Conservation (phyloP, 2,888 invertebrate species). For the Aethes cnicana region DNA sequence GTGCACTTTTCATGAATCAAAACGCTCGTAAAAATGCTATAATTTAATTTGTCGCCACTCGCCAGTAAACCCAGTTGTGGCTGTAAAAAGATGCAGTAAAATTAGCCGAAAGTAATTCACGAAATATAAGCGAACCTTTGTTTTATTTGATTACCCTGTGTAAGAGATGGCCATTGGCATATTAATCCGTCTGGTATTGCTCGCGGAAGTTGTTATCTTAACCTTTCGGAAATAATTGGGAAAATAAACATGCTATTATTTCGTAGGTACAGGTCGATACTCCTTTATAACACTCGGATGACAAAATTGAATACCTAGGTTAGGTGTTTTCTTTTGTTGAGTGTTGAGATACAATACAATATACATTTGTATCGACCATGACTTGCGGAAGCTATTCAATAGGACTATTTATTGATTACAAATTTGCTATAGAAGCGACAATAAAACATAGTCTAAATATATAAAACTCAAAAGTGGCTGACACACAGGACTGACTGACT, state of each 20-base stretch:
- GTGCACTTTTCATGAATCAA: slow-evolving; percentile 38
- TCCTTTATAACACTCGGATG: neutral
- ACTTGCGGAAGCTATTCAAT: too few relatives aligned
- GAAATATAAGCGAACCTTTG: slow-evolving; percentile 12
- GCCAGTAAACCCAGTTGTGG: slow-evolving; percentile 42
- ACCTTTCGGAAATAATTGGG: slow-evolving; percentile 21
- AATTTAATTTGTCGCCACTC: slow-evolving; percentile 53
- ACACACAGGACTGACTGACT: too few relatives aligned
- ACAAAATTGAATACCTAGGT: too few relatives aligned
- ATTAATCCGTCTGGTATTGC: slow-evolving; percentile 10
- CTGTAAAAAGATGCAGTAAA: slow-evolving; percentile 36
- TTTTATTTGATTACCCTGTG: slow-evolving; percentile 8
- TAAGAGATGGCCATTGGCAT: neutral
- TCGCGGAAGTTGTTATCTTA: slow-evolving; percentile 6
- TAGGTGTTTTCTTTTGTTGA: too few relatives aligned
- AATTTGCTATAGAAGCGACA: too few relatives aligned
- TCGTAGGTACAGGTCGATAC: slow-evolving; percentile 7
- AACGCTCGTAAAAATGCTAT: slow-evolving; percentile 44
- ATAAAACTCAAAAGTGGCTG: too few relatives aligned
- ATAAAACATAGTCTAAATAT: too few relatives aligned
- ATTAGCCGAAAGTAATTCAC: slow-evolving; percentile 35
- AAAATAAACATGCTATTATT: slow-evolving; percentile 15
- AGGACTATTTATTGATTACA: too few relatives aligned
- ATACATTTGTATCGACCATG: too few relatives aligned
- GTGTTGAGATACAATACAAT: too few relatives aligned